Conservation (phyloP, 2,888 invertebrate species). For the Dysmachus trigonus region DNA sequence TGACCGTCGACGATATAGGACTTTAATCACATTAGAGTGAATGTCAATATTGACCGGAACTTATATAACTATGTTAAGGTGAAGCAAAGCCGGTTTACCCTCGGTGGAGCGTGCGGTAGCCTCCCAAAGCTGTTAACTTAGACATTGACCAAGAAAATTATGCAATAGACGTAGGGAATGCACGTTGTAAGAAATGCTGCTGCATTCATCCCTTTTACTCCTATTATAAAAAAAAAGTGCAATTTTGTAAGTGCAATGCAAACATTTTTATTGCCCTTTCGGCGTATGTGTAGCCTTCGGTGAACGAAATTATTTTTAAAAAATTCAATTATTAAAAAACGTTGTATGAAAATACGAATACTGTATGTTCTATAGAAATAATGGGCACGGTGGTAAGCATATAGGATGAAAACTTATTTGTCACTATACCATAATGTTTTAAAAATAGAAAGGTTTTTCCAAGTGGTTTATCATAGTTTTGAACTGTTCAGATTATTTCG, state of each 20-base stretch:
- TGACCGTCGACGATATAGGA: slow-evolving; percentile 56
- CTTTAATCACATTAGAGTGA: slow-evolving; percentile 62
- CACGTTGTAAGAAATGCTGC: slow-evolving; percentile 23
- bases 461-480: not conserved
- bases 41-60: slow-evolving; percentile 37
- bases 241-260: not conserved
- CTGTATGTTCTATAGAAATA: too few species aligned
- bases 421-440: not conserved
- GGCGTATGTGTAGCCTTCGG: not conserved
- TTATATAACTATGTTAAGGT: slow-evolving; percentile 9
- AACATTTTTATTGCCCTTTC: not conserved
- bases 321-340: not conserved
- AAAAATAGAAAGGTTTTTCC: not conserved
- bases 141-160: not conserved
- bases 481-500: not conserved
- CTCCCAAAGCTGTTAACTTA: slow-evolving; percentile 1
- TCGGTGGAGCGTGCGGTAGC: not conserved
- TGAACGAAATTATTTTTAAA: not conserved
- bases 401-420: not conserved
- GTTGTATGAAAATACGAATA: not conserved
- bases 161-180: not conserved
- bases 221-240: not conserved
- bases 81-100: not conserved
- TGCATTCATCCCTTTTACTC: not conserved
- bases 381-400: not conserved